Conservation (phyloP, 2,797 vertebrate genomes). For the Manis crassicaudata region DNA sequence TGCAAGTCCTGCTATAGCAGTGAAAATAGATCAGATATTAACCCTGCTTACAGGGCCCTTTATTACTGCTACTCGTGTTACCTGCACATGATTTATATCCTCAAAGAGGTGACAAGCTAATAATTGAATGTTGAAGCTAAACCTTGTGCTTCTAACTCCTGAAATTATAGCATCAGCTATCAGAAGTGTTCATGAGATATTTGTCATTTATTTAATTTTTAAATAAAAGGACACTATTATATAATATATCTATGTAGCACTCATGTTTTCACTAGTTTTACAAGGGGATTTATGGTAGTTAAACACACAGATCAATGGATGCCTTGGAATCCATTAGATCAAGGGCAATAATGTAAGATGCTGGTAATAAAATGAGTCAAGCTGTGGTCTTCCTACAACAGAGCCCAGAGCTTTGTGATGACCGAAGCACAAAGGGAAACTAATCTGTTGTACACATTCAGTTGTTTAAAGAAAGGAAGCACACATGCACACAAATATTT, state of each 20-base stretch:
- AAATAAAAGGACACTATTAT: neutral
- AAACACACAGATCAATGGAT: neutral
- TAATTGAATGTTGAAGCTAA: constrained; percentile 3
- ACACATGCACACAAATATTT: neutral
- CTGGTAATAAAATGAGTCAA: neutral
- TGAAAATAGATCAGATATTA: constrained; percentile 29
- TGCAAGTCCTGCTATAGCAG: neutral
- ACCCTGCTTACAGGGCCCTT: neutral
- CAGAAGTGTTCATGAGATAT: neutral
- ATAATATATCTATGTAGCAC: neutral
- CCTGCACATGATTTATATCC: neutral
- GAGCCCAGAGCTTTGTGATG: neutral
- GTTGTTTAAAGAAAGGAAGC: neutral
- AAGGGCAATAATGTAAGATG: neutral
- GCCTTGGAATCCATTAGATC: neutral
- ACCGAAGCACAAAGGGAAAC: neutral
- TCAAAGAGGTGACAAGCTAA: constrained; percentile 31
- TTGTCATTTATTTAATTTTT: neutral
- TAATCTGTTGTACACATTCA: neutral
- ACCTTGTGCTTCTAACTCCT: constrained; percentile 17
- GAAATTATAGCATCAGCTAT: constrained; percentile 28
- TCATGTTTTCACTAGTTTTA: constrained; percentile 14
- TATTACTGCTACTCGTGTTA: neutral
- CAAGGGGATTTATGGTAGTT: neutral
- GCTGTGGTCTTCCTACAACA: neutral